Evolutionary conservation across 1,140 invertebrate genomes (phyloP), one percentile per base, ranked within the genome.

Genomic region (Drosophila lacteicornis): DNA sequence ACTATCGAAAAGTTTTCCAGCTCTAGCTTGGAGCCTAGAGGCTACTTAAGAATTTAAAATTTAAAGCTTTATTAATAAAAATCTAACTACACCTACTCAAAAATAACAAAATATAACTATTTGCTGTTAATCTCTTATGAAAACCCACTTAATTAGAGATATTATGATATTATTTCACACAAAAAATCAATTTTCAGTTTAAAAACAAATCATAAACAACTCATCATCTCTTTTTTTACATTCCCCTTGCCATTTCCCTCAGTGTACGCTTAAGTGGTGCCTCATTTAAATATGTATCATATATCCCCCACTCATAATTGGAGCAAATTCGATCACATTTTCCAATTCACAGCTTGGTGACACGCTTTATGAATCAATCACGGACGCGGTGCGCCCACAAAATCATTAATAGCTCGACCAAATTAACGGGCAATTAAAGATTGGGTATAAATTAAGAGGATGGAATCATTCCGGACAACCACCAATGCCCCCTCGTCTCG

Each of bases 291-390:
- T 66, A 50, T 58, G 45, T 38, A 40, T 66, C 36, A 55, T 19
- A 40, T 56, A 63, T 45, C 42, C 13, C 22, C 19, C 53, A 56
- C 30, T 67, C 55, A 76, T 60, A 78, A 25, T 58, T 69, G 50
- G 57, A 58, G 43, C 59, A 73, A 82, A 76, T 75, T 56, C 51
- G 61, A 68, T 69, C 55, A 57, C 38, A 75, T 66, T 79, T 71
- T 51, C 36, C 46, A 58, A 50, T 80, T 61, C 61, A 68, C 46
- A 19, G 45, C 60, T 3, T 13, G 43, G 57, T 76, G 63, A 55
- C 69, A 73, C 68, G 60, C 65, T 68, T 66, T 51, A 17, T 51
- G 71, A 79, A 83, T 83, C 80, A 83, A 86, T 87, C 80, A 66
- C 36, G 11, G n/a, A 36, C 66, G 62, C 36, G 15, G 38, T 45